Evolutionary conservation across 2,888 invertebrate species (phyloP).

Genomic region (Callimorpha dominula): DNA sequence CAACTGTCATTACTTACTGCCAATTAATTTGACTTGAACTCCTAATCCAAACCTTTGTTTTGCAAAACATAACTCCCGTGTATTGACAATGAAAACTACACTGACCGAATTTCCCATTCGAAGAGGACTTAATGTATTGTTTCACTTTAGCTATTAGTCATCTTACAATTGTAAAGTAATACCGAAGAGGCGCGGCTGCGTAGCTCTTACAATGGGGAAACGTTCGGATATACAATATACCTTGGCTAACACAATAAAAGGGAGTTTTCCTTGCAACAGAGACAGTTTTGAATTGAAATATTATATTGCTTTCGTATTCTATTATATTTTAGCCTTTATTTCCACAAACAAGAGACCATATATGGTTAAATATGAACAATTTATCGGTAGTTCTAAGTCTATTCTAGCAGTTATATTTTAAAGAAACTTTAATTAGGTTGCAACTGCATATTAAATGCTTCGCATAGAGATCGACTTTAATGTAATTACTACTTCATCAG

Average conservation of each 20-base stretch:
- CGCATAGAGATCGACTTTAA: neutral
- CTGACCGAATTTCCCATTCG: constrained; percentile 58
- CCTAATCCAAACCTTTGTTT: constrained; percentile 45
- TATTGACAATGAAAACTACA: constrained; percentile 63
- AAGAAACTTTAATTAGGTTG: neutral
- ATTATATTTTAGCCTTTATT: constrained; percentile 67
- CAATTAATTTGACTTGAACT: constrained; percentile 35
- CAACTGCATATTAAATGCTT: neutral
- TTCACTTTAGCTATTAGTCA: constrained; percentile 78
- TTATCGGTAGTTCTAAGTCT: neutral
- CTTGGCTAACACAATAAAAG: constrained; percentile 82
- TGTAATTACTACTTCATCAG: neutral
- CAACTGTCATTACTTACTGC: constrained; percentile 34
- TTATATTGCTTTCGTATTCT: constrained; percentile 59
- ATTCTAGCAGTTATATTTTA: neutral
- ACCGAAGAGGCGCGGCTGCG: constrained; percentile 65
- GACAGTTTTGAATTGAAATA: constrained; percentile 65
- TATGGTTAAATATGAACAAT: constrained; percentile 38
- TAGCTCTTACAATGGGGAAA: constrained; percentile 72
- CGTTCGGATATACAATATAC: constrained; percentile 80
- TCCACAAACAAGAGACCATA: constrained; percentile 54
- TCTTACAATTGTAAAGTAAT: constrained; percentile 75
- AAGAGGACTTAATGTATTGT: constrained; percentile 71
- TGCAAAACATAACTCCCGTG: constrained; percentile 47
- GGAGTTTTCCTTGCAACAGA: constrained; percentile 73